Conservation (phyloP, 2,888 invertebrate genomes). For the Netelia virgata region DNA sequence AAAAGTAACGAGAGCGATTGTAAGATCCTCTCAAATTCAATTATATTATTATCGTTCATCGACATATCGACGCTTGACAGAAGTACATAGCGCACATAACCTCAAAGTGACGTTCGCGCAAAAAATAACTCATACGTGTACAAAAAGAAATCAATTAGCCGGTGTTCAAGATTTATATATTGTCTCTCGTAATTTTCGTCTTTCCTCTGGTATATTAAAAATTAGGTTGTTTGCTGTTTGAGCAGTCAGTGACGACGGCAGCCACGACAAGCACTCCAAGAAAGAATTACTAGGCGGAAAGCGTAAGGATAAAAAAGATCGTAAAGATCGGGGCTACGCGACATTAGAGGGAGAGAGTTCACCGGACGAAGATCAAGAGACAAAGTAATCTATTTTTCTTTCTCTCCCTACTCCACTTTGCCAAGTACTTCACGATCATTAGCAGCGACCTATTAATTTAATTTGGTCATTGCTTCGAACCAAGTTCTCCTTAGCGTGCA, state of each 20-base stretch:
- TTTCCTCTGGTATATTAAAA: neutral
- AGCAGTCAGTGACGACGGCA: constrained; percentile 92
- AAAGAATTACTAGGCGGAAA: constrained; percentile 92
- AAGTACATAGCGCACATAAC: constrained; percentile 43
- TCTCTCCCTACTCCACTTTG: neutral
- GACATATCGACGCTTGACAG: constrained; percentile 52
- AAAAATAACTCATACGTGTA: neutral
- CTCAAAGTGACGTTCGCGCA: constrained; percentile 35
- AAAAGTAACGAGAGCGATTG: constrained; percentile 94
- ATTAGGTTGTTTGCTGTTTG: constrained; percentile 50
- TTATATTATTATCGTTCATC: constrained; percentile 16
- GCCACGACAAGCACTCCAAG: constrained; percentile 92
- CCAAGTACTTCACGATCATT: constrained; percentile 36
- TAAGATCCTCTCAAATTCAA: constrained; percentile 85
- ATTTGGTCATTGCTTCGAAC: constrained; percentile 27
- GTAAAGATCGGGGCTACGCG: constrained; percentile 96
- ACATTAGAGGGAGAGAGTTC: constrained; percentile 97
- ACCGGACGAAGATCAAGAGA: constrained; percentile 94
- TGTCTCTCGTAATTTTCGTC: neutral
- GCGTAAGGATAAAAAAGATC: constrained; percentile 94
- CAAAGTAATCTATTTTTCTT: constrained; percentile 87
- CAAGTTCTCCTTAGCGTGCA: neutral
- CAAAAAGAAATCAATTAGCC: neutral
- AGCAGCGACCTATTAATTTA: constrained; percentile 52
- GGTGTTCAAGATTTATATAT: constrained; percentile 18